These are phyloP conservation scores for Takifugu ocellatus DNA, from an alignment of 2,797 vertebrate species.

Conservation along the genomic window DNA sequence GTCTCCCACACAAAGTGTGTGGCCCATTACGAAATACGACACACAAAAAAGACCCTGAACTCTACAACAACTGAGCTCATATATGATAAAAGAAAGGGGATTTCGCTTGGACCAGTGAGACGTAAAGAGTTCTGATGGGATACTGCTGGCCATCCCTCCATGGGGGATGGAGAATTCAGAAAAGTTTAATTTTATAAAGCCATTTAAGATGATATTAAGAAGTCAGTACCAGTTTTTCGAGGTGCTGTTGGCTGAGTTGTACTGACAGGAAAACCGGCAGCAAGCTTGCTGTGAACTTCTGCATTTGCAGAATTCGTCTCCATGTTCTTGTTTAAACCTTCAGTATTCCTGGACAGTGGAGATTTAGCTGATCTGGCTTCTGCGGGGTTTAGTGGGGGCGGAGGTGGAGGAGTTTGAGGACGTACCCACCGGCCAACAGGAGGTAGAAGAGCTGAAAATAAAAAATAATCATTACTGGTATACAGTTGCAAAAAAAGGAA, in stretches of 20 bases:
- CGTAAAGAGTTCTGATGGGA: too few relatives aligned
- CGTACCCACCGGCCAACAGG: slow-evolving; percentile 44
- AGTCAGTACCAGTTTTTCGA: slow-evolving; percentile 48
- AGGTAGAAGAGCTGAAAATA: slow-evolving; percentile 64
- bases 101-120: too few relatives aligned
- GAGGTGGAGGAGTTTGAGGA: slow-evolving; percentile 52
- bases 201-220: not conserved
- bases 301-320: slow-evolving; percentile 32
- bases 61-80: too few relatives aligned
- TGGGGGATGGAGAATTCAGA: too few relatives aligned
- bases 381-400: slow-evolving; percentile 36
- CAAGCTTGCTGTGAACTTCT: slow-evolving; percentile 14
- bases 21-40: too few relatives aligned
- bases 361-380: slow-evolving; percentile 18
- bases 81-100: too few relatives aligned
- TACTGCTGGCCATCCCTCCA: too few relatives aligned
- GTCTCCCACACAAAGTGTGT: too few relatives aligned
- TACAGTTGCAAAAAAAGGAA: too few relatives aligned
- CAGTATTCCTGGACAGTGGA: not conserved
- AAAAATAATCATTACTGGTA: not conserved
- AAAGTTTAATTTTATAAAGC: not conserved
- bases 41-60: too few relatives aligned
- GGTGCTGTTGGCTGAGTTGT: not conserved
- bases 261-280: not conserved
- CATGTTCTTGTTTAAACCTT: slow-evolving; percentile 22